Evolutionary conservation across 2,113 vertebrate species (phyloP).

Genomic region (Scortum barcoo): DNA sequence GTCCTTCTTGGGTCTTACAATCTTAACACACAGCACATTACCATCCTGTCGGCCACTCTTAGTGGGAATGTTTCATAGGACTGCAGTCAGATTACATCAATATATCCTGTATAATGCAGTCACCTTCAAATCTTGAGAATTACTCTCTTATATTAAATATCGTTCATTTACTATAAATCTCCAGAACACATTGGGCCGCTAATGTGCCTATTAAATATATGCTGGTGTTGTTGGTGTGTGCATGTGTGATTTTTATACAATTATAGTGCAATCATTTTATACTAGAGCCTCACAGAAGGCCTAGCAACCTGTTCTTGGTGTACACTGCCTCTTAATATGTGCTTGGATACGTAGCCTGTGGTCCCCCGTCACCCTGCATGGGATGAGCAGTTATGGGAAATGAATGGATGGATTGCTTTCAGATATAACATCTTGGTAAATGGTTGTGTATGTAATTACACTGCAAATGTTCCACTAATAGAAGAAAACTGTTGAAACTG

Average conservation of each 20-base stretch:
- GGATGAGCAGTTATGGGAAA: background rate
- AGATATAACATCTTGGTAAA: background rate
- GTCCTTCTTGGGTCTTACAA: background rate
- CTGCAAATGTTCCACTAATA: background rate
- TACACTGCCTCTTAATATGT: background rate
- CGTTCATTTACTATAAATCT: background rate
- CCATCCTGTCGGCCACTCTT: slow-evolving; percentile 1
- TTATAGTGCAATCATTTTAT: background rate
- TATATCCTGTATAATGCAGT: background rate
- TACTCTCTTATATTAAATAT: background rate
- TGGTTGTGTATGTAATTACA: background rate
- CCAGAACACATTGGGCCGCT: background rate
- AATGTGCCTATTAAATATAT: background rate
- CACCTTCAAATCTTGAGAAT: background rate
- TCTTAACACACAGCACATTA: too few species aligned
- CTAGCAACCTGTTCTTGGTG: background rate
- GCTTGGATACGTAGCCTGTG: background rate
- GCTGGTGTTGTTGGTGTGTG: background rate
- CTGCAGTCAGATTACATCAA: slow-evolving; percentile 41
- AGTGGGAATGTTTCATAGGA: slow-evolving; percentile 7
- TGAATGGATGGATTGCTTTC: background rate
- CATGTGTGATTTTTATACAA: background rate
- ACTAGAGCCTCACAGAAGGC: background rate
- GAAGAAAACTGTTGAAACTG: background rate
- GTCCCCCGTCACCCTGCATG: background rate